Base-by-base conservation (phyloP, 2,888 invertebrate genomes). In the Antitype chi region DNA sequence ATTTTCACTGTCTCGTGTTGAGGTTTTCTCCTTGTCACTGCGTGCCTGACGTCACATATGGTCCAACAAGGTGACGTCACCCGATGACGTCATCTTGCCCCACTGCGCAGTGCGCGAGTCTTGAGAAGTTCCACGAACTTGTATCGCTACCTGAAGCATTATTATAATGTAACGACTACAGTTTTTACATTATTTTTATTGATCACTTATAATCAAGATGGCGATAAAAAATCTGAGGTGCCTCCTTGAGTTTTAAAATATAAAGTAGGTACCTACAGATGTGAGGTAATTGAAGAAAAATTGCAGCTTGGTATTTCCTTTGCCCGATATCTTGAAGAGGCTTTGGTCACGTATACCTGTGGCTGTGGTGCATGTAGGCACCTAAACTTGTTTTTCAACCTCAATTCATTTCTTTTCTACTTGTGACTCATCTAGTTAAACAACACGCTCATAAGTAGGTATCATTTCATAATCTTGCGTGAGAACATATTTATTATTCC, bases 41-140 rank as follows among this genome's bases (percentile, higher is more conserved):
- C 79, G 80, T 76, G 78, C 74, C 81, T 91, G 90, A 93, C 93
- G 93, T 94, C 92, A 93, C 87, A 76, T 85, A 90, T 93, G 90
- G 91, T 90, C 88, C 90, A 92, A 92, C 84, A 64, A 77, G 80
- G 86, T 95, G 94, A 96, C 95, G 96, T 95, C 94, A 95, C 87
- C 52, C 71, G n/a, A 81, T 93, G 93, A 93, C 94, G 94, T 94
- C 93, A 93, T 82, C 60, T 75, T 87, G 87, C 88, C 88, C 89
- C 89, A 87, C 88, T 87, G 85, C 88, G 85, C 86, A 86, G 84
- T 78, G 89, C 89, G 86, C 85, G 88, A 82, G 88, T 85, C 89
- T 89, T 83, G 82, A 91, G 91, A 93, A 94, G 80, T 87, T 84
- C 93, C 90, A 89, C 90, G 93, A 94, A 94, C 89, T 91, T 86